Evolutionary conservation across 2,113 vertebrate species (phyloP).

Genomic region (Sialia sialis): DNA sequence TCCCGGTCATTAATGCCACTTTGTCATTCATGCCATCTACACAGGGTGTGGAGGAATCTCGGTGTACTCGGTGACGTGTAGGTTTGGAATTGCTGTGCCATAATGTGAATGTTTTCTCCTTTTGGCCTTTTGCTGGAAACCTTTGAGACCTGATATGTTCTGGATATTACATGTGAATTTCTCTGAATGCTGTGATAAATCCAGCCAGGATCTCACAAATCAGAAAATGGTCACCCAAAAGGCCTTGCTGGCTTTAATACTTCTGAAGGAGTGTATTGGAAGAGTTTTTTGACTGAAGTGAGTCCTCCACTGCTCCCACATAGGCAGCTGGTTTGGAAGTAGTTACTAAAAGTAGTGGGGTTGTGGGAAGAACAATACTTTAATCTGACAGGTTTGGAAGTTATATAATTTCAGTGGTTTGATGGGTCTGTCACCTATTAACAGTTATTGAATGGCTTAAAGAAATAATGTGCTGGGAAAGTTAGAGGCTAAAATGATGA

Average conservation of each 20-base stretch:
- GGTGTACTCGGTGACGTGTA: not conserved
- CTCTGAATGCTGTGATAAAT: not conserved
- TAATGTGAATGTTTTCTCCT: not conserved
- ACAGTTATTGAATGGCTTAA: not conserved
- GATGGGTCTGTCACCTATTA: constrained; percentile 13
- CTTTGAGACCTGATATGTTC: not conserved
- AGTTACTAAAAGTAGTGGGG: not conserved
- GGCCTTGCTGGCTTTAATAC: not conserved
- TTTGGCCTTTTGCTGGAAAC: not conserved
- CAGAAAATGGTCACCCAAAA: not conserved
- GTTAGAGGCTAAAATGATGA: not conserved
- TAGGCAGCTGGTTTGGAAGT: not conserved
- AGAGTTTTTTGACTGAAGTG: not conserved
- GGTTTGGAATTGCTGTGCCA: not conserved
- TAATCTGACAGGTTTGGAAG: not conserved
- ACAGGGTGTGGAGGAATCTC: not conserved
- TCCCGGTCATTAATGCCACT: not conserved
- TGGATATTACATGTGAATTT: not conserved
- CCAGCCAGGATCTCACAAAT: not conserved
- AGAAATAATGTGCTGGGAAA: not conserved
- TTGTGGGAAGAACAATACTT: constrained; percentile 32
- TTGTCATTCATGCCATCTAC: not conserved
- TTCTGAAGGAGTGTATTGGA: not conserved
- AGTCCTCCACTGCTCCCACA: not conserved
- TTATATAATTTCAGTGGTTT: constrained; percentile 21